phyloP scores from a whole-genome alignment of 2,888 invertebrate genomes.

The Pristionchus fissidentatus region DNA sequence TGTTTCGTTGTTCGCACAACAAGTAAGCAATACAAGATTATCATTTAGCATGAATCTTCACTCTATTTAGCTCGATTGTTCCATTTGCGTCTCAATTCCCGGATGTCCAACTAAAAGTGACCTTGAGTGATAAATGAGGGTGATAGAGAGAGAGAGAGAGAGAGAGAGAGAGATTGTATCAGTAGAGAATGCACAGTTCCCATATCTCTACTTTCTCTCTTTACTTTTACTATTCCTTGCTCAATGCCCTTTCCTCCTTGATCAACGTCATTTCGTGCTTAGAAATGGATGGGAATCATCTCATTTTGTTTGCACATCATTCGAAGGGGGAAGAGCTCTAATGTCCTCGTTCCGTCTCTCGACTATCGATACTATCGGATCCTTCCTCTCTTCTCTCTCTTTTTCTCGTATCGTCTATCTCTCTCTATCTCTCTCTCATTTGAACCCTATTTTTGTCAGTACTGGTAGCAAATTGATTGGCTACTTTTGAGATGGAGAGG shows the following conservation, averaged over 20 bases:
- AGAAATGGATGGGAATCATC: no score
- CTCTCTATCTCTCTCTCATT: not conserved
- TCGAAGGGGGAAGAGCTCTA: no score
- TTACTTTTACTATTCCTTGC: not conserved
- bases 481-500: not conserved
- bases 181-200: not conserved
- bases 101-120: slow-evolving; percentile 12
- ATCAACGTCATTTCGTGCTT: no score
- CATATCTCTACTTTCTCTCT: not conserved
- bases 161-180: not conserved
- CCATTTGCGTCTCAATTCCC: not conserved
- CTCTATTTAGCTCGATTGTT: no score
- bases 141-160: slow-evolving; percentile 33
- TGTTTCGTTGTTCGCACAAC: no score
- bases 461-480: no score
- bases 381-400: not conserved
- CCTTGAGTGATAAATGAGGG: slow-evolving; percentile 30
- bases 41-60: no score
- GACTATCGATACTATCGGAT: no score
- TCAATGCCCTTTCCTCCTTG: no score
- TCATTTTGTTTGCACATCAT: no score
- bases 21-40: not conserved
- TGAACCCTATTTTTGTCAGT: not conserved
- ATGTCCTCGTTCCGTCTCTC: no score
- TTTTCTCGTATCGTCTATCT: slow-evolving; percentile 38